phyloP scores from a whole-genome alignment of 1,140 invertebrate genomes.

The Babylonia areolata region DNA sequence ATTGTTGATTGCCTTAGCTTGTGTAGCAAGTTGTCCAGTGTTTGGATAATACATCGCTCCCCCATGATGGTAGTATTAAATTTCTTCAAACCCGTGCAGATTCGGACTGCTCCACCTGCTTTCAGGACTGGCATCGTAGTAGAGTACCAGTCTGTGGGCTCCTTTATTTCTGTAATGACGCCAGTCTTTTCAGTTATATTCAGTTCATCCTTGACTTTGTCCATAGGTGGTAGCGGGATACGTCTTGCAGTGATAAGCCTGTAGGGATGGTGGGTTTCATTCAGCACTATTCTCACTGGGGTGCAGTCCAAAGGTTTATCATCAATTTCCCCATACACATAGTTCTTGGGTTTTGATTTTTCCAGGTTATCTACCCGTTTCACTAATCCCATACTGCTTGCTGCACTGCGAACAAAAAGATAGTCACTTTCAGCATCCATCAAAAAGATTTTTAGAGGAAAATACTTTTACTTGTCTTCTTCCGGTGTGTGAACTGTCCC shows the following conservation, averaged over 20 bases:
- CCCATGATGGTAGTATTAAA: background rate
- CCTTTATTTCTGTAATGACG: conserved; percentile 36
- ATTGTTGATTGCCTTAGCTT: background rate
- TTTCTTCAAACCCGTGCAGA: conserved; percentile 29
- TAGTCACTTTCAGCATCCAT: background rate
- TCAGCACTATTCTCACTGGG: background rate
- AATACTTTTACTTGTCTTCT: background rate
- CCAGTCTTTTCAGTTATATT: conserved; percentile 34
- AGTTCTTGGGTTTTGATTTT: background rate
- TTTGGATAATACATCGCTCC: conserved; percentile 1
- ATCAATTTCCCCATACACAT: background rate
- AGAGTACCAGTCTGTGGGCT: conserved; percentile 47
- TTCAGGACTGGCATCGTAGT: conserved; percentile 43
- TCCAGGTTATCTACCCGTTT: background rate
- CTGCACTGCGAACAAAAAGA: background rate
- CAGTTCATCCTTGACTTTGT: conserved; percentile 42
- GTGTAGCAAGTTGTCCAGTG: background rate
- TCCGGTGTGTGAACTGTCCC: no score
- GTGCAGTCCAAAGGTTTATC: background rate
- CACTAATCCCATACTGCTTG: background rate
- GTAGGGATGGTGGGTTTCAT: conserved; percentile 31
- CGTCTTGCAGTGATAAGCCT: conserved; percentile 29
- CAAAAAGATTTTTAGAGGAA: background rate
- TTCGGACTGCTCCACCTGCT: conserved; percentile 17
- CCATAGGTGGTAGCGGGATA: conserved; percentile 31